Evolutionary conservation across 2,797 vertebrate genomes (phyloP).

Genomic region (Eleutherodactylus coqui): DNA sequence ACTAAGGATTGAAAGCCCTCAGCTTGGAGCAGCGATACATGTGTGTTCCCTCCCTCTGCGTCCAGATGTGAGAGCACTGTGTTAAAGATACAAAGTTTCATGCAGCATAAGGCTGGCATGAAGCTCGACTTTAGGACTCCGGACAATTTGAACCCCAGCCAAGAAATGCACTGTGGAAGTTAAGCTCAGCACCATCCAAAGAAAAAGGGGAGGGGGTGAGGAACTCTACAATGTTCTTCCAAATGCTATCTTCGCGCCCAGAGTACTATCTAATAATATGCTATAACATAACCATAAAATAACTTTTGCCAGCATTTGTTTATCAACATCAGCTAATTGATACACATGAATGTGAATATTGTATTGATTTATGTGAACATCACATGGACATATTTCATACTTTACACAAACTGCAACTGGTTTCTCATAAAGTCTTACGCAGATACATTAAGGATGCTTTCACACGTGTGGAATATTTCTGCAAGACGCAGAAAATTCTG

Average conservation of each 20-base stretch:
- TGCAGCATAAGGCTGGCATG: slow-evolving; percentile 47
- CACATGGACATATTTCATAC: not conserved
- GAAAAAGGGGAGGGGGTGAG: slow-evolving; percentile 19
- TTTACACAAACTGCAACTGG: not conserved
- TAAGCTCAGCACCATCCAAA: slow-evolving; percentile 65
- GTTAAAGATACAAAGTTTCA: slow-evolving; percentile 44
- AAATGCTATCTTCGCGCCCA: slow-evolving; percentile 43
- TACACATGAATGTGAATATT: not conserved
- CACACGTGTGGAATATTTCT: too few relatives aligned
- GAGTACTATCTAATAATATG: not conserved
- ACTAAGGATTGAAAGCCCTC: slow-evolving; percentile 5
- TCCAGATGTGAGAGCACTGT: slow-evolving; percentile 64
- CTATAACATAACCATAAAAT: not conserved
- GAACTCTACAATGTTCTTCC: slow-evolving; percentile 23
- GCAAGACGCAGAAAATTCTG: too few relatives aligned
- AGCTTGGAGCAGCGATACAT: slow-evolving; percentile 22
- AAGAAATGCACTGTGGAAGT: slow-evolving; percentile 70
- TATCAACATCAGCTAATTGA: not conserved
- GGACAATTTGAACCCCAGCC: slow-evolving; percentile 67
- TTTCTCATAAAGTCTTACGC: too few relatives aligned
- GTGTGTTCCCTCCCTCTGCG: slow-evolving; percentile 55
- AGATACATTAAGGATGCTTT: too few relatives aligned
- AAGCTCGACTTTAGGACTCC: slow-evolving; percentile 27
- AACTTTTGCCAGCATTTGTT: not conserved
- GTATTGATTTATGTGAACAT: too few relatives aligned